Evolutionary conservation across 2,797 vertebrate species (phyloP).

Genomic region (Leuciscus waleckii): DNA sequence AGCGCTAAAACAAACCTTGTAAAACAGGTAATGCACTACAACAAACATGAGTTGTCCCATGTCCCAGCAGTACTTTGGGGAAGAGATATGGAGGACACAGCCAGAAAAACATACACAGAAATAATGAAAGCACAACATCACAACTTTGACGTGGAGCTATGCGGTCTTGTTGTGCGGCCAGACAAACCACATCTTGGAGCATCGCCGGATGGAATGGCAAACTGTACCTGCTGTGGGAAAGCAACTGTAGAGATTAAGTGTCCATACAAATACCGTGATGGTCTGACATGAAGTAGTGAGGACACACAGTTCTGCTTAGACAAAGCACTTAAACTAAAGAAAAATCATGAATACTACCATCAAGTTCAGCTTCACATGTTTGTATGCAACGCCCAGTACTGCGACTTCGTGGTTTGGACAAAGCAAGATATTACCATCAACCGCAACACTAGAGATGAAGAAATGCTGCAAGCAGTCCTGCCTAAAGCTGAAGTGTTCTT

Average conservation of each 20-base stretch:
- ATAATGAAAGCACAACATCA: slow-evolving; percentile 2
- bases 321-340: neutral
- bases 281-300: slow-evolving; percentile 17
- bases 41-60: neutral
- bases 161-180: neutral
- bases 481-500: slow-evolving; percentile 7
- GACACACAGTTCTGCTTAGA: slow-evolving; percentile 21
- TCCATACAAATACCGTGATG: slow-evolving; percentile 20
- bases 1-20: neutral
- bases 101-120: slow-evolving; percentile 10
- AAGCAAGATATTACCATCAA: neutral
- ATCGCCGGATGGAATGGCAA: slow-evolving; percentile 26
- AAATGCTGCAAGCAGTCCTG: neutral
- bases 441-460: slow-evolving; percentile 2
- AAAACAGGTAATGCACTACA: slow-evolving; percentile 28
- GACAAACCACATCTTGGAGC: slow-evolving; percentile 37
- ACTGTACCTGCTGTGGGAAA: slow-evolving; percentile 28
- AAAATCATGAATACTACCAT: slow-evolving; percentile 19
- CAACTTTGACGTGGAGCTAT: slow-evolving; percentile 7
- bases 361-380: slow-evolving; percentile 31
- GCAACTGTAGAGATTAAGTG: slow-evolving; percentile 30
- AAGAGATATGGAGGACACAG: slow-evolving; percentile 20
- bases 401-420: slow-evolving; percentile 41
- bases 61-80: neutral
- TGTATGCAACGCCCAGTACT: slow-evolving; percentile 24